Evolutionary conservation across 1,140 invertebrate genomes (phyloP).

Genomic region (Marisa cornuarietis): DNA sequence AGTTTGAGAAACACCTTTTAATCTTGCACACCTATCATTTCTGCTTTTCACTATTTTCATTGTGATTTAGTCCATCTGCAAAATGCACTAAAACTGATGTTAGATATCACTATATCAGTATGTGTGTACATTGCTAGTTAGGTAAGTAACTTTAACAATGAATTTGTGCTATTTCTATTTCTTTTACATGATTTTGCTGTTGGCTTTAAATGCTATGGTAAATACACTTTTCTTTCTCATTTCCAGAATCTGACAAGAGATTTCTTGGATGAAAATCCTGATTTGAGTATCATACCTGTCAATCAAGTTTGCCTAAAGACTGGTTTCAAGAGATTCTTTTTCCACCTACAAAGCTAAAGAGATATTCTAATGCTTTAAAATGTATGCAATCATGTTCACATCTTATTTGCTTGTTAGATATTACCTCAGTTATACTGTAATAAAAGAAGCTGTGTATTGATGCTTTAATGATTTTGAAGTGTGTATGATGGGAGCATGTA

Average conservation of each 20-base stretch:
- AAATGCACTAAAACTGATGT: too few species aligned
- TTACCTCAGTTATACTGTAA: background rate
- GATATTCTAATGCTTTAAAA: too few species aligned
- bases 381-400: background rate
- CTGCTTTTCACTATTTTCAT: too few species aligned
- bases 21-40: background rate
- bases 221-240: too few species aligned
- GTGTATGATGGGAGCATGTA: background rate
- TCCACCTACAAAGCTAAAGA: slow-evolving; percentile 9
- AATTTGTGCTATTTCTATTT: background rate
- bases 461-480: background rate
- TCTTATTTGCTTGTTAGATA: background rate
- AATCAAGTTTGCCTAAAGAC: slow-evolving; percentile 24
- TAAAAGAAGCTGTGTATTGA: background rate
- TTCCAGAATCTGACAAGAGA: slow-evolving; percentile 17
- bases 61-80: too few species aligned
- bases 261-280: slow-evolving; percentile 24
- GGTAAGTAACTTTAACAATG: background rate
- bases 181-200: background rate
- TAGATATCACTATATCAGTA: too few species aligned
- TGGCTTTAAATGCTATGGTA: background rate
- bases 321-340: slow-evolving; percentile 32
- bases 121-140: background rate
- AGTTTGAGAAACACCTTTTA: background rate
- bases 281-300: slow-evolving; percentile 27